Base-by-base conservation (phyloP, 2,113 vertebrate genomes). In the Lasiurus cinereus region DNA sequence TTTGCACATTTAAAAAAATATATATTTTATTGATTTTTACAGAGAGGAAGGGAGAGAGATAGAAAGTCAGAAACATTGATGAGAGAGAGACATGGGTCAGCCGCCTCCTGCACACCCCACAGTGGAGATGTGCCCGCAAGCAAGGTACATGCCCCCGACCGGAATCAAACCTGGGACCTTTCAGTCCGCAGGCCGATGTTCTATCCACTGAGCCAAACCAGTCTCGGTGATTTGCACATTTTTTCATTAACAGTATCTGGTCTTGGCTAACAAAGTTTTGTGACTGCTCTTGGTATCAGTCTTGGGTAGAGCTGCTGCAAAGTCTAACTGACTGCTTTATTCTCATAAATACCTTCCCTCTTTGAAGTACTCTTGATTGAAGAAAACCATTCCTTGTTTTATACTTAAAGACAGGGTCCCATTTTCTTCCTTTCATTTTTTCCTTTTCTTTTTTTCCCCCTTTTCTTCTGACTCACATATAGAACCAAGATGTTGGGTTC, bases 401-500 rank as follows among this genome's bases (percentile, higher is more conserved):
- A 73, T 77, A 39, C 36, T 93, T 95, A 94, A 96, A 89, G 76
- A 82, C 76, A 78, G 33, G 16, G 3, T 77, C 8, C 19, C 43
- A 8, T 91, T 96, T 73, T 96, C 76, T 82, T 85, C 69, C 8
- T 77, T 83, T 19, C 29, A 59, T 80, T 90, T 62, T 39, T 97
- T 69, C 48, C n/a, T n/a, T n/a, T 31, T 91, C 87, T 79, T 12
- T n/a, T 80, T 59, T 86, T 70, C 15, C 43, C 73, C 15, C 18
- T 54, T 73, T 72, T 83, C 31, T 90, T 83, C 83, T 96, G 39
- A 83, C 52, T 95, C 72, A 74, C 43, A 66, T 93, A 54, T 46
- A 96, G 89, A 96, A 93, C 43, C 29, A 96, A 95, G 36, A 96
- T 67, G 36, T 50, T 94, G 64, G n/a, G 39, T 92, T 92, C 70